phyloP scores from a whole-genome alignment of 1,140 invertebrate species.

The Schmidtea mediterranea region DNA sequence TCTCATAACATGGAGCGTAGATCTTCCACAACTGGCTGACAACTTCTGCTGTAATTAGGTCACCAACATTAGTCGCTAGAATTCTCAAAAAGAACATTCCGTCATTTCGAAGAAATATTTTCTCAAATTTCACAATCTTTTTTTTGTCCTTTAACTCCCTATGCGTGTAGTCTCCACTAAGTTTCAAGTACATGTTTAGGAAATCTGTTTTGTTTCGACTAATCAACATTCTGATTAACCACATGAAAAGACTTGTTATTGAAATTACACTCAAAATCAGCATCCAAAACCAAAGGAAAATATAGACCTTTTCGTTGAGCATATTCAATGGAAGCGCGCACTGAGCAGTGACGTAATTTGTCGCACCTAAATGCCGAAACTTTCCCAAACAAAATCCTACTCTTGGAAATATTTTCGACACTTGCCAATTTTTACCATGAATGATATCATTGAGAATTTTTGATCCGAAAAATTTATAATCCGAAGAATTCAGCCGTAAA shows the following conservation, averaged over 20 bases:
- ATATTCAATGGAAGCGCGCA: conserved; percentile 1
- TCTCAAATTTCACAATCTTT: not conserved
- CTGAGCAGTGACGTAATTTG: not conserved
- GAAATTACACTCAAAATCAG: not conserved
- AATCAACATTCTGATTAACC: not conserved
- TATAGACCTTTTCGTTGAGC: conserved; percentile 4
- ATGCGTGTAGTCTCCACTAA: too few species aligned
- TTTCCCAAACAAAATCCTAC: not conserved
- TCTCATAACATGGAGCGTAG: too few species aligned
- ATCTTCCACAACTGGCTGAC: not conserved
- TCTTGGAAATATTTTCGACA: not conserved
- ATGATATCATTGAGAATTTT: not conserved
- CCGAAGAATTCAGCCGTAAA: not conserved
- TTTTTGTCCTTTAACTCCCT: not conserved
- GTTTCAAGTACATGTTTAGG: not conserved
- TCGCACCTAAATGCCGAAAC: not conserved
- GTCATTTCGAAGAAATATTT: not conserved
- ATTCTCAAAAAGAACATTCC: not conserved
- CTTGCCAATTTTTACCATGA: not conserved
- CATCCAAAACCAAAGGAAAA: conserved; percentile 4
- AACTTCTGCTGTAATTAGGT: not conserved
- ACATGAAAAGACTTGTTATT: not conserved
- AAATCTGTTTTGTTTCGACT: not conserved
- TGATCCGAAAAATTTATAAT: not conserved
- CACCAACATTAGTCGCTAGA: not conserved